Evolutionary conservation across 2,113 vertebrate genomes (phyloP).

Genomic region (Amphilophus citrinellus): DNA sequence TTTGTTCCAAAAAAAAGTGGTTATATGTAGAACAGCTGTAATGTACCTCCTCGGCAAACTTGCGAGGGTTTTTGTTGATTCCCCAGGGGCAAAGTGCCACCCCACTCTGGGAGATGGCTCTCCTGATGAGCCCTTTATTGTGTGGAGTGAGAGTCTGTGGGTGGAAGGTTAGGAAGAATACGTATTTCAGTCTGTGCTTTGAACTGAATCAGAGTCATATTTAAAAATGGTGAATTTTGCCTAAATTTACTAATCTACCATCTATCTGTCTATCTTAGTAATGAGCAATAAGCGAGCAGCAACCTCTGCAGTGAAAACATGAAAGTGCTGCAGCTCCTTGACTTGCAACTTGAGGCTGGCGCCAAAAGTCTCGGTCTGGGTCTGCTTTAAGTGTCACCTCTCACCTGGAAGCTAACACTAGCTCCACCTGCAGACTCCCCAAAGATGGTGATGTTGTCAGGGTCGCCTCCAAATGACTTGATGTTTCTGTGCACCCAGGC

Average conservation of each 20-base stretch:
- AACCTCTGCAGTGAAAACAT: too few relatives aligned
- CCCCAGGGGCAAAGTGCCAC: constrained; percentile 87
- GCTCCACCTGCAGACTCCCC: constrained; percentile 92
- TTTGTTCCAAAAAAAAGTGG: neutral
- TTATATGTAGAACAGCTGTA: neutral
- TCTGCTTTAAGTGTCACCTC: neutral
- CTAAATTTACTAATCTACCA: neutral
- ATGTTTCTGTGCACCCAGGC: constrained; percentile 97
- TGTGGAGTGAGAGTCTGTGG: constrained; percentile 86
- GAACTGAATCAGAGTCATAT: neutral
- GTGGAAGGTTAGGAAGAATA: neutral
- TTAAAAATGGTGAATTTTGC: neutral
- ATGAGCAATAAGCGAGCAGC: too few relatives aligned
- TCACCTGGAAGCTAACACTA: constrained; percentile 87
- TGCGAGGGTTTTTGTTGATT: constrained; percentile 86
- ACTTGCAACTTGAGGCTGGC: too few relatives aligned
- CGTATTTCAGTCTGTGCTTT: neutral
- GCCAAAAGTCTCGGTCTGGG: too few relatives aligned
- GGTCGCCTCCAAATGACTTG: constrained; percentile 90
- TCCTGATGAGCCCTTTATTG: constrained; percentile 89
- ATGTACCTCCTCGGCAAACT: constrained; percentile 83
- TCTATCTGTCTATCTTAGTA: too few relatives aligned
- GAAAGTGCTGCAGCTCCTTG: too few relatives aligned
- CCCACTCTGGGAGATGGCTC: constrained; percentile 94
- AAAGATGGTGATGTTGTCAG: constrained; percentile 91